Evolutionary conservation across 92 coral and sea anemone genomes (phyloP).

Genomic region (Phymanthus crucifer): DNA sequence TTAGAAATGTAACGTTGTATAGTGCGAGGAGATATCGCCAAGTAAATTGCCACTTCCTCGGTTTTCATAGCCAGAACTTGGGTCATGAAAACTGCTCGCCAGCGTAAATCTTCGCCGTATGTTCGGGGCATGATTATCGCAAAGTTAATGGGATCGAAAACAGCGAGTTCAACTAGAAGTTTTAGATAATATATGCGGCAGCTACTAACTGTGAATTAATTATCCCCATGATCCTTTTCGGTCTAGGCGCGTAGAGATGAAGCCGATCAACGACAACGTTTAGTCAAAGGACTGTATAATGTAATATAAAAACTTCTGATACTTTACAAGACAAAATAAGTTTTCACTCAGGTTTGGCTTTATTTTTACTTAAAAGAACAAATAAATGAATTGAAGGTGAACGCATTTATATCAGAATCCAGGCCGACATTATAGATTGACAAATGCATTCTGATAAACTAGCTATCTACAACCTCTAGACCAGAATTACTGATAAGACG

Average conservation of each 20-base stretch:
- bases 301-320: too few species aligned
- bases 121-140: constrained; percentile 27
- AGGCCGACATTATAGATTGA: neutral
- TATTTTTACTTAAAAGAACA: too few species aligned
- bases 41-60: constrained; percentile 10
- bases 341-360: too few species aligned
- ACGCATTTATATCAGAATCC: too few species aligned
- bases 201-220: constrained; percentile 13
- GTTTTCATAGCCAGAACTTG: neutral
- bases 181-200: constrained; percentile 11
- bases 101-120: constrained; percentile 34
- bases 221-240: constrained; percentile 20
- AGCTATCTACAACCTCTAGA: too few species aligned
- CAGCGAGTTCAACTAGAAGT: neutral
- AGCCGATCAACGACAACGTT: constrained; percentile 22
- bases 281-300: constrained; percentile 18
- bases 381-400: too few species aligned
- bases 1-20: constrained; percentile 18
- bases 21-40: constrained; percentile 19
- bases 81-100: constrained; percentile 8
- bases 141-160: too few species aligned
- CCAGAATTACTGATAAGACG: too few species aligned
- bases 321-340: too few species aligned
- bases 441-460: neutral
- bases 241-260: neutral